Base-by-base conservation (phyloP, 2,797 vertebrate species). In the Takifugu rubripes region DNA sequence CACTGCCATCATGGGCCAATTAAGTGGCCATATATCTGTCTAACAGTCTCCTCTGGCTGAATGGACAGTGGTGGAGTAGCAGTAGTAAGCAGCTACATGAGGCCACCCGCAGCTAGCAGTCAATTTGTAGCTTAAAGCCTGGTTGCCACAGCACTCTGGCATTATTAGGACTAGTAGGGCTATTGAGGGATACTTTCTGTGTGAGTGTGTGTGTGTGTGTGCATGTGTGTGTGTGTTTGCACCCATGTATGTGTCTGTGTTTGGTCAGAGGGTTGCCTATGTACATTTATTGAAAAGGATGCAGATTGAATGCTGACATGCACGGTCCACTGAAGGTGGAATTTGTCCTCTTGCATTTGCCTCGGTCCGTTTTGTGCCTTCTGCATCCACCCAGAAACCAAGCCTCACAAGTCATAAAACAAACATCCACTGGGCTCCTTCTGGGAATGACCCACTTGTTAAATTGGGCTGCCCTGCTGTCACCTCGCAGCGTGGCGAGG, bases 1-100 rank as follows among this genome's bases (percentile, higher is more conserved):
- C 84, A 71, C 81, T 81, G 87, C 86, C 90, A 90, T 91, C 89
- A 92, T 90, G 89, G 88, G 83, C 88, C 90, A 91, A 91, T 92
- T 91, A 92, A 88, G 85, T 88, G 88, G 84, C 85, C 89, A 88
- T 90, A 90, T 90, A 88, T 90, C 88, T 89, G 87, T 88, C 82
- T 83, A 82, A 82, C 84, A 79, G 75, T 74, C 84, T 87, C 82
- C 80, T 81, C 81, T 78, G 85, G 87, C 88, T 85, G 85, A 84
- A 88, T 62, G 87, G 85, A 79, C 83, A 84, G 81, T 76, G 72
- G 48, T 68, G 71, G 62, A 84, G 85, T 74, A 65, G 71, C 77
- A 79, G 73, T 67, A 75, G 77, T 81, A 81, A 84, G 78, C 65
- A 67, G 78, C 84, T 73, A 80, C 82, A 79, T 47, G 69, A 81